Conservation (phyloP, 2,888 invertebrate genomes). For the Dolomedes plantarius region DNA sequence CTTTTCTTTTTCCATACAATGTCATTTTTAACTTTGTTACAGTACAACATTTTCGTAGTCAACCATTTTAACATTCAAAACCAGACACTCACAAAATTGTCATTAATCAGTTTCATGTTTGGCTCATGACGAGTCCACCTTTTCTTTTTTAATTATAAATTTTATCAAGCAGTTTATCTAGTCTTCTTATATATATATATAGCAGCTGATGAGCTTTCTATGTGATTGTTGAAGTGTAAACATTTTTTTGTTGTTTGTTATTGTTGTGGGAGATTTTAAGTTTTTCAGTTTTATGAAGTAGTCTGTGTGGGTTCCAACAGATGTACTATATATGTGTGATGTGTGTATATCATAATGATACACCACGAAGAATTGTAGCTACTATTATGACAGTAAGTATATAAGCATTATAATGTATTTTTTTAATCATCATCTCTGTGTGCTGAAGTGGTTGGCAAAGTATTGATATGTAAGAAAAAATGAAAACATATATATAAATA, state of each 20-base stretch:
- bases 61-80: background rate
- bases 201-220: constrained; percentile 66
- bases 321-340: constrained; percentile 49
- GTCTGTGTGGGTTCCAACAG: constrained; percentile 29
- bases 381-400: constrained; percentile 38
- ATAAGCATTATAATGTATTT: constrained; percentile 66
- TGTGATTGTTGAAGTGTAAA: constrained; percentile 47
- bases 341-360: constrained; percentile 32
- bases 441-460: constrained; percentile 59
- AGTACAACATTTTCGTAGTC: background rate
- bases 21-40: too few relatives aligned
- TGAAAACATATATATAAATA: constrained; percentile 36
- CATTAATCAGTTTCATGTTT: constrained; percentile 12
- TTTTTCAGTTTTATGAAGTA: constrained; percentile 44
- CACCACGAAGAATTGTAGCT: constrained; percentile 34
- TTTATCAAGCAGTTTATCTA: constrained; percentile 63
- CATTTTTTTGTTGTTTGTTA: constrained; percentile 30
- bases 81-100: background rate
- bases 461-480: constrained; percentile 53
- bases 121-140: constrained; percentile 17
- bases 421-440: constrained; percentile 64
- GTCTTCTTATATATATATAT: constrained; percentile 61
- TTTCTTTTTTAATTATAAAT: constrained; percentile 27
- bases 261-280: constrained; percentile 51
- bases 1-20: too few relatives aligned